Evolutionary conservation across 2,888 invertebrate species (phyloP).

Genomic region (Macrosoma leucophasiata): DNA sequence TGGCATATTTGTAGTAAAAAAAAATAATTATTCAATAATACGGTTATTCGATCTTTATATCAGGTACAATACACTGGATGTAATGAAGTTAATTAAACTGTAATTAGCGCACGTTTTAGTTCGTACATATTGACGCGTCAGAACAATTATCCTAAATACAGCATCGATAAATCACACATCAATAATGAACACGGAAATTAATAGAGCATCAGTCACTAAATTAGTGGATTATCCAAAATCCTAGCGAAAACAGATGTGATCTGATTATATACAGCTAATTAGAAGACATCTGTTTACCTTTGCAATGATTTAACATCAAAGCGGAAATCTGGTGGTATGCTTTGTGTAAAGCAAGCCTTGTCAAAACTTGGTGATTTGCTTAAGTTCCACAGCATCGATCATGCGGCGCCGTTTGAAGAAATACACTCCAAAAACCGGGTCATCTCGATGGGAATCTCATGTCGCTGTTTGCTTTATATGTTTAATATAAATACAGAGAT

Average conservation of each 20-base stretch:
- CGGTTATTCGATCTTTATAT: too few species aligned
- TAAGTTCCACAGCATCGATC: conserved; percentile 63
- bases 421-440: conserved; percentile 54
- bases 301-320: conserved; percentile 57
- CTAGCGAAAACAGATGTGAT: conserved; percentile 46
- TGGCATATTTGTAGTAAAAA: too few species aligned
- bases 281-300: conserved; percentile 53
- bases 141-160: too few species aligned
- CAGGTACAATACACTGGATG: too few species aligned
- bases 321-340: conserved; percentile 28
- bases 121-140: background rate
- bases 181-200: conserved; percentile 35
- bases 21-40: too few species aligned
- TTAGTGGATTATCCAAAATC: conserved; percentile 48
- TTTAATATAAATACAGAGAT: conserved; percentile 33
- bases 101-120: too few species aligned
- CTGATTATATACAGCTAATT: conserved; percentile 57
- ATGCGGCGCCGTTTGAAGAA: conserved; percentile 46
- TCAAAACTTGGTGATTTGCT: conserved; percentile 64
- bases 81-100: too few species aligned
- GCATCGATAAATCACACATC: too few species aligned
- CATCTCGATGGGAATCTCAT: conserved; percentile 48
- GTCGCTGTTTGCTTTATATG: conserved; percentile 51
- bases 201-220: conserved; percentile 46
- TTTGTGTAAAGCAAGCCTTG: conserved; percentile 29